Base-by-base conservation (phyloP, 2,888 invertebrate species). In the Zhuqinia jingwanae region DNA sequence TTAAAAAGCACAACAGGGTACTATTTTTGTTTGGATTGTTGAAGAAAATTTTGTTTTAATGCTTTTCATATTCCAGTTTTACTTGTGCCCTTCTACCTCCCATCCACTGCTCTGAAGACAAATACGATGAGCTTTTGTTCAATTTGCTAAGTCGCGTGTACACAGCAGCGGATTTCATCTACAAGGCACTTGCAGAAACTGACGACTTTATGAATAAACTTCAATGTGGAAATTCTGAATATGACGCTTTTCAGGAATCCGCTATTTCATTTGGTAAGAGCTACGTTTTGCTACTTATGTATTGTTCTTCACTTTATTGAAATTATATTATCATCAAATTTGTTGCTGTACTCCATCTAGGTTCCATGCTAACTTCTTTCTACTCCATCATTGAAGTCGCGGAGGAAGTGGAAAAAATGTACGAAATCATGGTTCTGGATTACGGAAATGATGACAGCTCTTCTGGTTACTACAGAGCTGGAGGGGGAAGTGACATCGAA, bases 51-150 rank as follows among this genome's bases (percentile, higher is more conserved):
- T 17, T 56, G 2, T 56, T 13, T 63, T n/a, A 1, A 13, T 20
- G 17, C 13, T 0, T 65, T 10, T 42, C 6, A 30, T 47, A 22
- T 73, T 73, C 0, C 17, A 79, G 79, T 17, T 65, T 65, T 17
- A 79, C 79, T 13, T 79, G 79, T 22, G 10, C 63, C 53, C 17
- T 15, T 42, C 50, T 79, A 1, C 22, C 25, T 11, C 50, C 47
- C 2, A 36, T 50, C 25, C 30, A 47, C 47, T 79, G 79, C 50
- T n/a, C 25, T n/a, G 65, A 53, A 8, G 65, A 79, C 36, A 47
- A 79, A 11, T 79, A 79, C n/a, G 65, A 79, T 56, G 79, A 79
- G 10, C 63, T 79, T 20, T 20, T 79, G 1, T 79, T 65, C 65
- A 79, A 79, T n/a, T 30, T 65, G 1, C 5, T 50, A 30, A n/a